These are phyloP conservation scores for Tachystola acroxantha DNA, from an alignment of 2,888 invertebrate species.

Conservation along the genomic window DNA sequence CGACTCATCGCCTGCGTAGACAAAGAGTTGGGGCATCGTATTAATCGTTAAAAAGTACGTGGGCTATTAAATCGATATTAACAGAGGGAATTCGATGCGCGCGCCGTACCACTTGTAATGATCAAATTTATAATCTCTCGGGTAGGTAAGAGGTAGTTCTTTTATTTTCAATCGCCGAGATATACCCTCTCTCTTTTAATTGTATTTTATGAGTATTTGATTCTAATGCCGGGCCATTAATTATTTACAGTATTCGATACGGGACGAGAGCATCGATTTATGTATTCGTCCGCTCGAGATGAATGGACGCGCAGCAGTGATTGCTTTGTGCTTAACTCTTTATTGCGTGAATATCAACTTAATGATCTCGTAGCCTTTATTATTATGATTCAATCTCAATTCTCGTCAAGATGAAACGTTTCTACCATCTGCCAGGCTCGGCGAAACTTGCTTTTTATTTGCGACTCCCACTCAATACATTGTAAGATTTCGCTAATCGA, in stretches of 20 bases:
- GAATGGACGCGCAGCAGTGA: slow-evolving; percentile 48
- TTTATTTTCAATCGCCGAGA: slow-evolving; percentile 68
- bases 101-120: slow-evolving; percentile 69
- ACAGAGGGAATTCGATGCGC: slow-evolving; percentile 62
- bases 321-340: slow-evolving; percentile 38
- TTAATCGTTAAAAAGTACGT: slow-evolving; percentile 58
- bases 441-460: slow-evolving; percentile 15
- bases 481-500: no score
- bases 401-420: background rate
- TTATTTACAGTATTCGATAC: slow-evolving; percentile 76
- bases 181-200: slow-evolving; percentile 73
- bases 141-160: slow-evolving; percentile 67
- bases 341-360: slow-evolving; percentile 40
- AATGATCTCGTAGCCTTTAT: slow-evolving; percentile 16
- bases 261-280: slow-evolving; percentile 69
- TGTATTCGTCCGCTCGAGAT: slow-evolving; percentile 54
- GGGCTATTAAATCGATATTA: slow-evolving; percentile 68
- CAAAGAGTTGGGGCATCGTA: slow-evolving; percentile 40
- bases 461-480: no score
- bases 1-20: slow-evolving; percentile 38
- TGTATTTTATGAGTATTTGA: slow-evolving; percentile 79
- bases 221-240: slow-evolving; percentile 76
- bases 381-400: slow-evolving; percentile 9
- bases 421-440: background rate
- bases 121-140: slow-evolving; percentile 73